A percentile compares a stretch with the other conserved stretches of the same genome.
phyloP scores from a whole-genome alignment of 2,888 invertebrate genomes.

The Noctuana brunneofusca region DNA sequence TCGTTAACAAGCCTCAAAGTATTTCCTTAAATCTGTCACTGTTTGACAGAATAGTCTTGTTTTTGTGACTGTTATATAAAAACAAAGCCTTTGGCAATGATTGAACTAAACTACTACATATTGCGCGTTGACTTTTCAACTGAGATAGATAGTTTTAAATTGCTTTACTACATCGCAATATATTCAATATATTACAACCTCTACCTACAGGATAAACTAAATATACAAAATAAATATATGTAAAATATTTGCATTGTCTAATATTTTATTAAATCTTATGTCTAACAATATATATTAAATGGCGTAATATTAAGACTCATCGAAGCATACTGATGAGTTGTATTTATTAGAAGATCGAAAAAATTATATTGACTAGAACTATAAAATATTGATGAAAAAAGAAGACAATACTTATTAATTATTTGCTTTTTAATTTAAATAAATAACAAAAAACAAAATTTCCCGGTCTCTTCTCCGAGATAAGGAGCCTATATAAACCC shows the following conservation, averaged over 20 bases:
- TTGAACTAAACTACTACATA: background rate
- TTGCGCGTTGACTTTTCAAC: constrained; percentile 1
- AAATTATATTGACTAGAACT: background rate
- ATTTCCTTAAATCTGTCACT: constrained; percentile 54
- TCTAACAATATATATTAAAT: constrained; percentile 10
- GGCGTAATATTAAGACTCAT: background rate
- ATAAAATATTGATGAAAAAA: background rate
- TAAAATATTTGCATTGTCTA: constrained; percentile 11
- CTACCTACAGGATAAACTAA: constrained; percentile 8
- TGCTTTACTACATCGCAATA: background rate
- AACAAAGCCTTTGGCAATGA: constrained; percentile 19
- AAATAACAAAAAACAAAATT: too few relatives aligned
- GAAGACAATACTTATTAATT: too few relatives aligned
- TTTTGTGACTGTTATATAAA: background rate
- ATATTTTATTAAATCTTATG: background rate
- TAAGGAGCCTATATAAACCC: too few relatives aligned
- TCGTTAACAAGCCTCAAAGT: constrained; percentile 55
- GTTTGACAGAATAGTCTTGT: constrained; percentile 9
- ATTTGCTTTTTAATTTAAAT: too few relatives aligned
- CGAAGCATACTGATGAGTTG: constrained; percentile 1
- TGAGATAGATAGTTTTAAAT: constrained; percentile 13
- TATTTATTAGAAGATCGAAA: background rate
- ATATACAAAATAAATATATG: too few relatives aligned
- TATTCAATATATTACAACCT: constrained; percentile 17
- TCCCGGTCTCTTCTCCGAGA: too few relatives aligned